phyloP scores from a whole-genome alignment of 37 sponge, comb jelly and placozoan genomes.

The Geodia barretti region DNA sequence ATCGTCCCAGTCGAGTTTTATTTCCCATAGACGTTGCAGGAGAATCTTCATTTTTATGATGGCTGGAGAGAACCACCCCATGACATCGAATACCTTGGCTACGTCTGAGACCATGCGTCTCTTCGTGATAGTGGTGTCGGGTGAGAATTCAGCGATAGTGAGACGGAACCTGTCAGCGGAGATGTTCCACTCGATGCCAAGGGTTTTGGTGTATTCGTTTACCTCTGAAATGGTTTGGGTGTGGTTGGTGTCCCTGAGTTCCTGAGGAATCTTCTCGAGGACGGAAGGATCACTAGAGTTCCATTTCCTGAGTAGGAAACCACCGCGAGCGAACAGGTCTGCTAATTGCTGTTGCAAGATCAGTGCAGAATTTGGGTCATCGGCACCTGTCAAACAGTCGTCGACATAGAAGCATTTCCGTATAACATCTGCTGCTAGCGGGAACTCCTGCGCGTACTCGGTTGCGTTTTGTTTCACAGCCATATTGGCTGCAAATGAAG shows the following conservation, averaged over 20 bases:
- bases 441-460: constrained; percentile 29
- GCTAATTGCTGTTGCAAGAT: constrained; percentile 18
- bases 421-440: constrained; percentile 37
- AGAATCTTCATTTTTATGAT: constrained; percentile 48
- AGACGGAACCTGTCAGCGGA: constrained; percentile 21
- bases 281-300: constrained; percentile 29
- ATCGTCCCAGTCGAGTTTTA: constrained; percentile 36
- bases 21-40: constrained; percentile 35
- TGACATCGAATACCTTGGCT: constrained; percentile 34
- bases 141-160: constrained; percentile 2
- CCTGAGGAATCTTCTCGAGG: constrained; percentile 29
- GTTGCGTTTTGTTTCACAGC: constrained; percentile 36
- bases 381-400: constrained; percentile 35
- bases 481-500: constrained; percentile 52
- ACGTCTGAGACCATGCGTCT: constrained; percentile 19
- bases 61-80: constrained; percentile 17
- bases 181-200: constrained; percentile 38
- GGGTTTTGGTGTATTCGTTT: constrained; percentile 11
- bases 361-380: constrained; percentile 26
- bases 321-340: constrained; percentile 36
- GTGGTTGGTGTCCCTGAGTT: constrained; percentile 28
- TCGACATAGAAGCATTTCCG: constrained; percentile 31
- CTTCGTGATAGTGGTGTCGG: constrained; percentile 1
- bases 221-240: constrained; percentile 16
- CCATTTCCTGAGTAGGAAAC: constrained; percentile 41